Evolutionary conservation across 2,113 vertebrate genomes (phyloP).

Genomic region (Paedocypris sp.): DNA sequence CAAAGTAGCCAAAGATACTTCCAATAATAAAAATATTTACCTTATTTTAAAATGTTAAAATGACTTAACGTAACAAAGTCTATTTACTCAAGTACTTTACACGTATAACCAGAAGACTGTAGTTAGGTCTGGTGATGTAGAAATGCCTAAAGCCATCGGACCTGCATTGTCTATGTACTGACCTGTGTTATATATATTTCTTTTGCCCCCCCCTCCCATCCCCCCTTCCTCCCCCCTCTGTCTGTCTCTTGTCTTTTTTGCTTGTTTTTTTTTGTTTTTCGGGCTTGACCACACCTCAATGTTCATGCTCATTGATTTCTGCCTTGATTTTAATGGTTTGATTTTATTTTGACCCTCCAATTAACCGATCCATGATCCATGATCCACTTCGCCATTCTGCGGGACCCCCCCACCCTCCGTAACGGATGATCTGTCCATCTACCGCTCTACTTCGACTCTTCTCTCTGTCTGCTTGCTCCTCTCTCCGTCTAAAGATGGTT

Average conservation of each 20-base stretch:
- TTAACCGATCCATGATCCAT: constrained; percentile 97
- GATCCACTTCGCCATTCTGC: constrained; percentile 99
- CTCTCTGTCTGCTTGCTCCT: constrained; percentile 92
- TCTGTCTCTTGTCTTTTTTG: constrained; percentile 58
- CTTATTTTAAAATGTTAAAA: too few relatives aligned
- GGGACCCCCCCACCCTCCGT: constrained; percentile 98
- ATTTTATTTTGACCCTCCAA: constrained; percentile 76
- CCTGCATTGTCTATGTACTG: constrained; percentile 99
- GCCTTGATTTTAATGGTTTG: constrained; percentile 64
- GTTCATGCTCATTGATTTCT: constrained; percentile 88
- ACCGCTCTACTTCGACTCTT: constrained; percentile 98
- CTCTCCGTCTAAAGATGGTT: constrained; percentile 76
- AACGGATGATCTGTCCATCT: constrained; percentile 99
- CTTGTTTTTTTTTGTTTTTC: constrained; percentile 62
- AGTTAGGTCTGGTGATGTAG: too few relatives aligned
- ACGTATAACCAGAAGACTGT: too few relatives aligned
- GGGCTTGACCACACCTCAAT: constrained; percentile 24
- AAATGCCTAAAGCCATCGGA: constrained; percentile 96
- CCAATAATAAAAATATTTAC: too few relatives aligned
- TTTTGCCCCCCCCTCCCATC: constrained; percentile 88
- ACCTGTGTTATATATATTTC: constrained; percentile 99
- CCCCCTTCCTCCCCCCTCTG: constrained; percentile 61
- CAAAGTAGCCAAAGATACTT: too few relatives aligned
- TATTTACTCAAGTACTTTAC: too few relatives aligned
- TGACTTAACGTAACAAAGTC: too few relatives aligned